These are phyloP conservation scores for Darevskia nairensis DNA, from an alignment of 2,797 vertebrate genomes.

Conservation along the genomic window DNA sequence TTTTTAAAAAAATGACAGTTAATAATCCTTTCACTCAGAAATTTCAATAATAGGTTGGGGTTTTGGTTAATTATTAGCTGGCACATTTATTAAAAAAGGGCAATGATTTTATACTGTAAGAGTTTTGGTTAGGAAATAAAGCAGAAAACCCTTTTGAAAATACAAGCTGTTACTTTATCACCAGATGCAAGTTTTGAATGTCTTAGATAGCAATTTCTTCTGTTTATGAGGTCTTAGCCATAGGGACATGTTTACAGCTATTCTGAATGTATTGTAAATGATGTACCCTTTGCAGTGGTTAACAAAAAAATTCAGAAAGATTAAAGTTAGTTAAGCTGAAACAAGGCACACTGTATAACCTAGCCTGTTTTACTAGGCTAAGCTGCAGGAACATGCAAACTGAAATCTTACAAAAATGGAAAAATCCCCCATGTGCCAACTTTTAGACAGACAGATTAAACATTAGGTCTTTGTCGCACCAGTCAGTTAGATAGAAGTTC, in stretches of 20 bases:
- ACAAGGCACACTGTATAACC: slow-evolving; percentile 16
- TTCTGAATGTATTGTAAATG: slow-evolving; percentile 63
- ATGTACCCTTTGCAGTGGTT: slow-evolving; percentile 56
- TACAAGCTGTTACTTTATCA: slow-evolving; percentile 42
- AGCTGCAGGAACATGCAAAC: slow-evolving; percentile 35
- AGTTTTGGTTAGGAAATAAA: slow-evolving; percentile 61
- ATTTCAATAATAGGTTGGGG: background rate
- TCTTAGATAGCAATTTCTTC: slow-evolving; percentile 46
- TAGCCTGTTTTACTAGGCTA: slow-evolving; percentile 9
- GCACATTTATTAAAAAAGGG: background rate
- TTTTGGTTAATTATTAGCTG: background rate
- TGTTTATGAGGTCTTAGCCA: slow-evolving; percentile 50
- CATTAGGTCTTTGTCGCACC: slow-evolving; percentile 54
- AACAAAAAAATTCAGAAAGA: slow-evolving; percentile 47
- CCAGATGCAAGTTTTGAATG: slow-evolving; percentile 52
- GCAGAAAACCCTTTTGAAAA: slow-evolving; percentile 65
- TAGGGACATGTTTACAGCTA: slow-evolving; percentile 51
- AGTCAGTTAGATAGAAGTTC: slow-evolving; percentile 39
- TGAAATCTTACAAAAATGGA: slow-evolving; percentile 64
- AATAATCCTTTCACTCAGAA: background rate
- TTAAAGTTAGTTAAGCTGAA: slow-evolving; percentile 60
- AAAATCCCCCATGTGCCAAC: slow-evolving; percentile 57
- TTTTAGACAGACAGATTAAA: slow-evolving; percentile 52
- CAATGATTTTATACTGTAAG: slow-evolving; percentile 47
- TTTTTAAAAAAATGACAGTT: background rate